Base-by-base conservation (phyloP, 2,888 invertebrate species). In the Eulithis prunata region DNA sequence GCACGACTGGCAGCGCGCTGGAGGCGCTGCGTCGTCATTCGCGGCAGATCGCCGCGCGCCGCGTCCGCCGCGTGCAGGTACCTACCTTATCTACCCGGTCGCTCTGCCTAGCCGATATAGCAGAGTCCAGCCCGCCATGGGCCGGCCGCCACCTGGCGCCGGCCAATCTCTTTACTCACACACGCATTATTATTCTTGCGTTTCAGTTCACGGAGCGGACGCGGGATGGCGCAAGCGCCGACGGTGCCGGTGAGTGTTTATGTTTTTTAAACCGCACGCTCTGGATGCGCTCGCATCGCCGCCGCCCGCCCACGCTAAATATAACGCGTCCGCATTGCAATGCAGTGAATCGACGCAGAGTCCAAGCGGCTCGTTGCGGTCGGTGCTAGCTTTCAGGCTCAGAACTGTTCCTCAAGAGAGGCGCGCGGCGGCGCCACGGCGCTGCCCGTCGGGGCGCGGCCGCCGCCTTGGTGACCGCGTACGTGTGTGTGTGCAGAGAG, bases 21-120 rank as follows among this genome's bases (percentile, higher is more conserved):
- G 96, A 97, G 96, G 96, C 96, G 90, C 94, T 97, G 94, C 95
- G 96, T 90, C 96, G 95, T 85, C 96, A 96, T 93, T 96, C 97
- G 93, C 95, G 96, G 94, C 96, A 96, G 93, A 96, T 97, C 92
- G 96, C 96, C 94, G 96, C 96, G 89, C 96, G 94, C 88, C 95
- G 95, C 94, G 95, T 95, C 87, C 95, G 96, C 93, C 96, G 96
- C 95, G 96, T 96, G 93, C 96, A 96, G 96, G 96, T 96, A 79
- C 79, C 79, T 21, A 21, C 21, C 21, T 21, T 21, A 21, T 21
- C 21, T 21, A 21, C 21, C 21, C 21, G 1, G 21, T 21, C 21
- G 21, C 21, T 21, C 21, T 21, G 21, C 21, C 21, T 1, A 21
- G 21, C 21, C 21, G 2, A 21, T 21, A 21, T 21, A 59, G 46